Evolutionary conservation across 1,140 invertebrate genomes (phyloP).

Genomic region (Procambarus virginalis): DNA sequence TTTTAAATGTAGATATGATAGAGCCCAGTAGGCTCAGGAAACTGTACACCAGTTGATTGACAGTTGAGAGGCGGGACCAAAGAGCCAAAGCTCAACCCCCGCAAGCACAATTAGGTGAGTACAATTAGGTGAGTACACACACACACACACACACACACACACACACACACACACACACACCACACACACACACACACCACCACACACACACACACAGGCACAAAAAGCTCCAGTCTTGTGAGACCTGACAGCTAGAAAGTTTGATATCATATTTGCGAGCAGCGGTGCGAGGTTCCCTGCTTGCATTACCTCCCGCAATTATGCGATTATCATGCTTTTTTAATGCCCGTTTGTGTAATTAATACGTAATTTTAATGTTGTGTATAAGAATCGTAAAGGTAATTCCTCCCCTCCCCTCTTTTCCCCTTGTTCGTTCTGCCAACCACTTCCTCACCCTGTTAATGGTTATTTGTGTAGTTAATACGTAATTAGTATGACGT

Average conservation of each 20-base stretch:
- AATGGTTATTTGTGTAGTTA: background rate
- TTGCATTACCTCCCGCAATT: background rate
- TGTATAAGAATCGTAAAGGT: background rate
- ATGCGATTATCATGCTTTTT: background rate
- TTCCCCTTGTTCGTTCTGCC: background rate
- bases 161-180: background rate
- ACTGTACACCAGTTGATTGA: too few relatives aligned
- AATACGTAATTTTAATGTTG: background rate
- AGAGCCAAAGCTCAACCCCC: too few relatives aligned
- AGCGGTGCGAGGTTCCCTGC: background rate
- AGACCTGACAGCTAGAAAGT: background rate
- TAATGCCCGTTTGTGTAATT: background rate
- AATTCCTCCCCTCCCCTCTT: background rate
- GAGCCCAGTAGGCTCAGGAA: too few relatives aligned
- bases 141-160: background rate
- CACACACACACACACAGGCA: background rate
- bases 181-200: too few relatives aligned
- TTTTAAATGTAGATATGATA: too few relatives aligned
- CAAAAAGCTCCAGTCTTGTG: background rate
- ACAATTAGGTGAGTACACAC: background rate
- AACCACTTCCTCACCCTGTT: background rate
- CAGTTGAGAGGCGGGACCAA: too few relatives aligned
- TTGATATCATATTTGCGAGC: background rate
- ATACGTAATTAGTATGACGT: too few relatives aligned
- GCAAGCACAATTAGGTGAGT: background rate